Percentiles rank a stretch among this genome's conserved stretches.
Evolutionary conservation across 2,113 vertebrate species (phyloP).

Genomic region (Tenebrosternarchus preto): DNA sequence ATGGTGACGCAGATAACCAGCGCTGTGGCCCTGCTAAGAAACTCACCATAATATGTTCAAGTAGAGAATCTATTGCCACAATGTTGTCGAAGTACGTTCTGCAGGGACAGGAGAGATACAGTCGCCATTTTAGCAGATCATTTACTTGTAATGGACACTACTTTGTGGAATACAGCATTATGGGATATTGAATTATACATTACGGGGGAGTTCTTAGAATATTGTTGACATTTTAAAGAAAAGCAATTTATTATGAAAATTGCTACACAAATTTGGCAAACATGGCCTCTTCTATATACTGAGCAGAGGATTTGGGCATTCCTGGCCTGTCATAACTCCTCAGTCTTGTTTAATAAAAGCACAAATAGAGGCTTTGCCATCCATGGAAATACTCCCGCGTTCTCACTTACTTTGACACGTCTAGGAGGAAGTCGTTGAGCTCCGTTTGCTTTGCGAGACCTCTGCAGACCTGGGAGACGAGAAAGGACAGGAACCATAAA

Average conservation of each 20-base stretch:
- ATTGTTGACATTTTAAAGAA: neutral
- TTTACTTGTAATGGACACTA: too few species aligned
- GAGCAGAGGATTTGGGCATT: neutral
- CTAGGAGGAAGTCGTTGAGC: slow-evolving; percentile 97
- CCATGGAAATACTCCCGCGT: neutral
- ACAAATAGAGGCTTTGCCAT: neutral
- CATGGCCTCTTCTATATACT: too few species aligned
- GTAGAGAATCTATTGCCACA: slow-evolving; percentile 99
- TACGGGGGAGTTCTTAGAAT: too few species aligned
- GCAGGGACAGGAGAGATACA: slow-evolving; percentile 65
- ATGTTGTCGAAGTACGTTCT: slow-evolving; percentile 99
- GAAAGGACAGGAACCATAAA: slow-evolving; percentile 20
- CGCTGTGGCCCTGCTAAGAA: slow-evolving; percentile 40
- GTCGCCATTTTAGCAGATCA: too few species aligned
- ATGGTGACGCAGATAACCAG: slow-evolving; percentile 29
- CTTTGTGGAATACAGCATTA: too few species aligned
- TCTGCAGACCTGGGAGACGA: slow-evolving; percentile 83
- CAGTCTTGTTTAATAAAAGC: neutral
- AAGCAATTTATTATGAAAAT: too few species aligned
- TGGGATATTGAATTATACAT: neutral
- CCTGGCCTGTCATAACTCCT: neutral
- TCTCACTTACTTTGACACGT: slow-evolving; percentile 95
- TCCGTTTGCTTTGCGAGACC: slow-evolving; percentile 98
- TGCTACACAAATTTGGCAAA: too few species aligned
- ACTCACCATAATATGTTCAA: slow-evolving; percentile 99